phyloP scores from a whole-genome alignment of 2,888 invertebrate species.

The Chalcosyrphus nemorum region DNA sequence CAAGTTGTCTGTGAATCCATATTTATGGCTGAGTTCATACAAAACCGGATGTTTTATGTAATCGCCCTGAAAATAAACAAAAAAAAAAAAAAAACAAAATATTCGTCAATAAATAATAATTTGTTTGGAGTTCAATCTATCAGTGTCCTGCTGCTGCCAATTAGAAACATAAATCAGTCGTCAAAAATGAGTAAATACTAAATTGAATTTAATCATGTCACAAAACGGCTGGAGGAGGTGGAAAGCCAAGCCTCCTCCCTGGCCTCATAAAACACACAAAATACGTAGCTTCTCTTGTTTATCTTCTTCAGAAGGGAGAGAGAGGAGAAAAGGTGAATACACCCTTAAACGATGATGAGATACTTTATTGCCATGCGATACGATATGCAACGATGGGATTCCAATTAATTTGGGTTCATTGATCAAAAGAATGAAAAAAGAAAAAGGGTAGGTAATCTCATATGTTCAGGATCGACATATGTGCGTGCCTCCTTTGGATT shows the following conservation, averaged over 20 bases:
- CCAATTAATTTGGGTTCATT: constrained; percentile 29
- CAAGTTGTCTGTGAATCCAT: constrained; percentile 93
- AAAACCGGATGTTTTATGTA: constrained; percentile 94
- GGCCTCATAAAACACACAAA: background rate
- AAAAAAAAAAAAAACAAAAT: constrained; percentile 35
- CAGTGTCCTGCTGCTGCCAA: background rate
- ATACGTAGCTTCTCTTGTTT: background rate
- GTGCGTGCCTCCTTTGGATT: background rate
- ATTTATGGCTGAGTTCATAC: constrained; percentile 95
- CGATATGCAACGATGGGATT: background rate
- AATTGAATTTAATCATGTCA: background rate
- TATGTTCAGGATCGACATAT: background rate
- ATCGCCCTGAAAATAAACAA: constrained; percentile 86
- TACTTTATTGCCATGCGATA: constrained; percentile 25
- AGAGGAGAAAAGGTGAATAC: background rate
- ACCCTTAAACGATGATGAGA: constrained; percentile 6
- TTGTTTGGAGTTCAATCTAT: background rate
- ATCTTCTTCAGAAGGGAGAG: background rate
- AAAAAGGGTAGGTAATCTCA: constrained; percentile 1
- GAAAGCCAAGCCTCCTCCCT: background rate
- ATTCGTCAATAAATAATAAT: constrained; percentile 5
- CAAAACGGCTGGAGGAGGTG: background rate
- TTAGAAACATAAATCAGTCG: background rate
- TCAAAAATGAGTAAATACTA: background rate
- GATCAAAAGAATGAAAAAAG: constrained; percentile 26